These are phyloP conservation scores for Falco rusticolus DNA, from an alignment of 2,797 vertebrate species.

Conservation along the genomic window DNA sequence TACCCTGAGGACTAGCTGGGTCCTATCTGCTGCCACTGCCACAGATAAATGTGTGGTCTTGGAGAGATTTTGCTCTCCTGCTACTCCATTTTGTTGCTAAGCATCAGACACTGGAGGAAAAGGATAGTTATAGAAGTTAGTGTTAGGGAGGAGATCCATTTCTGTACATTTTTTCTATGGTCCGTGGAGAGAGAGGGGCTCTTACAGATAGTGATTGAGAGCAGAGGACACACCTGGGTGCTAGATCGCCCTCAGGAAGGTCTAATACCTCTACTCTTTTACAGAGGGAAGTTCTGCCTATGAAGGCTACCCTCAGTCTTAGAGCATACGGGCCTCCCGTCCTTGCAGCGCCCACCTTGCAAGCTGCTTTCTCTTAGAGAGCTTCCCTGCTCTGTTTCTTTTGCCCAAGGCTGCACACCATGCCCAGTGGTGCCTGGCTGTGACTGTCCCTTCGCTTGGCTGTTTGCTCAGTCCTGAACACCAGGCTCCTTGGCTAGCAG, in stretches of 20 bases:
- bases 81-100: background rate
- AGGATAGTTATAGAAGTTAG: background rate
- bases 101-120: background rate
- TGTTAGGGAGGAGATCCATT: background rate
- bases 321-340: background rate
- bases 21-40: background rate
- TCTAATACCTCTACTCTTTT: background rate
- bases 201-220: background rate
- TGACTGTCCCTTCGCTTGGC: background rate
- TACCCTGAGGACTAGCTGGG: background rate
- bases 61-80: background rate
- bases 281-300: background rate
- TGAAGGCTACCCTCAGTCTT: background rate
- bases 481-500: background rate
- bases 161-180: background rate
- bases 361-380: background rate
- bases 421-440: background rate
- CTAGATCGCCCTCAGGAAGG: background rate
- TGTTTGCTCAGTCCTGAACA: background rate
- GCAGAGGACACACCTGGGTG: background rate
- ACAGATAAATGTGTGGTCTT: background rate
- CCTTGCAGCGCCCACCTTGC: background rate
- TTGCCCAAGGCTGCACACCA: background rate
- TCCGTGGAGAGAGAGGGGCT: background rate
- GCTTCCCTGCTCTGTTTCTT: background rate